Conservation (phyloP, 1,140 invertebrate species). For the Drosophila miranda region DNA sequence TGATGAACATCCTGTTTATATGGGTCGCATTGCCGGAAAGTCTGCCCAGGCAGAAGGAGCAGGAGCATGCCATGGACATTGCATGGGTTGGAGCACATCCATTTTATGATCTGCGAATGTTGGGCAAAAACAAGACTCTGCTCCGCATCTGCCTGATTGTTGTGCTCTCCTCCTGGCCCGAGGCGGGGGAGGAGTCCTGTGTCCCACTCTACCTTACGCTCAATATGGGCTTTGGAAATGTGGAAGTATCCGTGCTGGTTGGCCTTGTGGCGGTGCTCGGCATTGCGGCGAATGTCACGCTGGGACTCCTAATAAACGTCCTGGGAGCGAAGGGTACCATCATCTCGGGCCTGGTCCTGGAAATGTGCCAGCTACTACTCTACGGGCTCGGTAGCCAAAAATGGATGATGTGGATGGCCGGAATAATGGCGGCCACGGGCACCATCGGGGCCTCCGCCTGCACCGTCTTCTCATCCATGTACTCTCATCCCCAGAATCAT, state of each 20-base stretch:
- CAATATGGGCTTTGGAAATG: conserved; percentile 97
- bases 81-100: conserved; percentile 96
- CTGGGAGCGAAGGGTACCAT: conserved; percentile 98
- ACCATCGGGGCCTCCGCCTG: conserved; percentile 99
- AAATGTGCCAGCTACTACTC: conserved; percentile 98
- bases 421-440: conserved; percentile 95
- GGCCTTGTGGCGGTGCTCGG: conserved; percentile 97
- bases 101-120: conserved; percentile 94
- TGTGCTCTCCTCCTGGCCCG: conserved; percentile 98
- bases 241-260: conserved; percentile 98
- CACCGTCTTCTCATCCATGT: conserved; percentile 98
- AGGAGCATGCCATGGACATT: conserved; percentile 84
- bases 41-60: conserved; percentile 91
- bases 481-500: conserved; percentile 97
- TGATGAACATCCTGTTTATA: conserved; percentile 99
- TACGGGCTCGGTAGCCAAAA: conserved; percentile 91
- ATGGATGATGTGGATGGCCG: conserved; percentile 99
- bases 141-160: conserved; percentile 98
- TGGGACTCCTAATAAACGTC: conserved; percentile 91
- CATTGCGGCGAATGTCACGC: conserved; percentile 95
- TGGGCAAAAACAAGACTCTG: conserved; percentile 97
- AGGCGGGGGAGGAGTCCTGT: conserved; percentile 98
- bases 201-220: conserved; percentile 99
- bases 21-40: conserved; percentile 99
- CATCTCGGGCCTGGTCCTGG: conserved; percentile 96